Conservation (phyloP, 2,113 vertebrate species). For the Zosterops borbonicus region DNA sequence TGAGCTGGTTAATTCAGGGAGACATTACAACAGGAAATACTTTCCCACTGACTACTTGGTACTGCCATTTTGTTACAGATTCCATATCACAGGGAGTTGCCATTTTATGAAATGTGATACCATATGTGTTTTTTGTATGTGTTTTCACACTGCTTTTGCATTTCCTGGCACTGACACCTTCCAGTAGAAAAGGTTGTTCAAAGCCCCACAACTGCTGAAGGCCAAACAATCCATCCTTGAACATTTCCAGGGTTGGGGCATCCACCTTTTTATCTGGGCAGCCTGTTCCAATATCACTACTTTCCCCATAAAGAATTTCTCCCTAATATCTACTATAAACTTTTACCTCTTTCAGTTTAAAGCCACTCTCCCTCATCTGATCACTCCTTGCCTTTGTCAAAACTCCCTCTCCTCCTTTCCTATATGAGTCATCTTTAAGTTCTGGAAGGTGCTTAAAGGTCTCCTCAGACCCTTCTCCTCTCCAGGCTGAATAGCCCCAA, state of each 20-base stretch:
- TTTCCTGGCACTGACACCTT: background rate
- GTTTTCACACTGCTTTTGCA: background rate
- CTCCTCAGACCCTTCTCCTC: background rate
- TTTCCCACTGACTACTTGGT: background rate
- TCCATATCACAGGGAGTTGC: background rate
- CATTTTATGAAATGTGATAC: background rate
- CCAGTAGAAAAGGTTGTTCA: background rate
- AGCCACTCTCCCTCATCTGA: rapidly evolving
- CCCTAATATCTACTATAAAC: background rate
- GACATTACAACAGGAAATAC: background rate
- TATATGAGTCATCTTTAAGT: background rate
- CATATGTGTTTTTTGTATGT: rapidly evolving
- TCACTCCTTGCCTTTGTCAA: too few species aligned
- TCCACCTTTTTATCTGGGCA: background rate
- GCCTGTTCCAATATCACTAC: background rate
- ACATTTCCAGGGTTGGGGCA: background rate
- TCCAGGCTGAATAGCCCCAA: background rate
- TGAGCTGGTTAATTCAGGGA: background rate
- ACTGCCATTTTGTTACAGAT: background rate
- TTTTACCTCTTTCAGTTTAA: background rate
- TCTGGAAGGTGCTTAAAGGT: background rate
- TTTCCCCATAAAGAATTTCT: background rate
- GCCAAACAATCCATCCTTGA: background rate
- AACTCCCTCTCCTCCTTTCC: background rate
- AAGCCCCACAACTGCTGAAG: background rate